Conservation (phyloP, 1,140 invertebrate species). For the Lordiphosa collinella region DNA sequence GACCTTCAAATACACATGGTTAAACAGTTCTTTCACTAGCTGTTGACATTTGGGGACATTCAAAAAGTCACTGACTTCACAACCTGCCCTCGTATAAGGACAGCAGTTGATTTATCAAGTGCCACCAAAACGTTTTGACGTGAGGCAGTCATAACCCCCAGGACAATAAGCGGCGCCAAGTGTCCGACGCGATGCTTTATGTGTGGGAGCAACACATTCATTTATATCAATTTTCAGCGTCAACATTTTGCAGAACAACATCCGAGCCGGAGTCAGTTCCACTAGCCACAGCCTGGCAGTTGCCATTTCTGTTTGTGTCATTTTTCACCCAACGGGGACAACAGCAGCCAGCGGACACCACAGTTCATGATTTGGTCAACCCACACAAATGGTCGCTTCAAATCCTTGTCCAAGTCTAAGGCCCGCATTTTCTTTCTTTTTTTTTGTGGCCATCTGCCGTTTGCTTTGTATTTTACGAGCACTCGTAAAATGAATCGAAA, state of each 20-base stretch:
- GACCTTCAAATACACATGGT: no score
- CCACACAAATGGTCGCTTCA: conserved; percentile 18
- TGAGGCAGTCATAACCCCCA: conserved; percentile 41
- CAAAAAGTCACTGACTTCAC: no score
- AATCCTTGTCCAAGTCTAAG: conserved; percentile 8
- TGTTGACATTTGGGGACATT: no score
- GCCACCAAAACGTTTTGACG: conserved; percentile 51
- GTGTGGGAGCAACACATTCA: conserved; percentile 35
- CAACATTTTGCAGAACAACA: not conserved
- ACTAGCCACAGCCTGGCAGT: not conserved
- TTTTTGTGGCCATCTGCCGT: conserved; percentile 11
- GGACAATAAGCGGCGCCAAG: conserved; percentile 45
- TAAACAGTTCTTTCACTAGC: no score
- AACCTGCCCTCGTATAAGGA: conserved; percentile 2
- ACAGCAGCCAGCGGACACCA: conserved; percentile 5
- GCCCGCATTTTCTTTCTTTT: conserved; percentile 6
- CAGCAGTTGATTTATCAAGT: conserved; percentile 59
- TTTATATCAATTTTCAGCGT: conserved; percentile 65
- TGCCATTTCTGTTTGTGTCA: conserved; percentile 27
- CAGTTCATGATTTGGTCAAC: conserved; percentile 39
- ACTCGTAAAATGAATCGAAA: conserved; percentile 64
- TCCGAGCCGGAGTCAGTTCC: not conserved
- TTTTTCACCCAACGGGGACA: conserved; percentile 44
- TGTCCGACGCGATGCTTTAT: conserved; percentile 44
- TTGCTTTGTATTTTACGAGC: conserved; percentile 62